Evolutionary conservation across 2,113 vertebrate species (phyloP).

Genomic region (Colinus virginianus): DNA sequence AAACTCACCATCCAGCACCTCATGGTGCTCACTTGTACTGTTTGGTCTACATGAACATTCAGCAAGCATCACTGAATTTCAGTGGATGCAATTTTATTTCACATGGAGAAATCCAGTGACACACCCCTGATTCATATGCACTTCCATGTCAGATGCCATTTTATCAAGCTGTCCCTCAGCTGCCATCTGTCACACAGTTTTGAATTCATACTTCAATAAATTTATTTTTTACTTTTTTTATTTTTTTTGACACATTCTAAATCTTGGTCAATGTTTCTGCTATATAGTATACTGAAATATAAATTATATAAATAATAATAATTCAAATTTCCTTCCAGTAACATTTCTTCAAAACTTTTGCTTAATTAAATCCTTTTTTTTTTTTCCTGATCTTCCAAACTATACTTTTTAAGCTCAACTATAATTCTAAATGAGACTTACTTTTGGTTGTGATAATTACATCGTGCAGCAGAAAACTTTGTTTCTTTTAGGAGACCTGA

Average conservation of each 20-base stretch:
- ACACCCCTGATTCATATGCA: too few species aligned
- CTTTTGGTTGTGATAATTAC: neutral
- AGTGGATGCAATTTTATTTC: too few species aligned
- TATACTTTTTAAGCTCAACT: neutral
- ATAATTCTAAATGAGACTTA: neutral
- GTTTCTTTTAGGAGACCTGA: neutral
- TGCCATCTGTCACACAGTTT: neutral
- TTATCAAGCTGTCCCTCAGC: too few species aligned
- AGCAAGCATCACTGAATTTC: too few species aligned
- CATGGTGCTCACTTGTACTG: too few species aligned
- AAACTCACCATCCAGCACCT: too few species aligned
- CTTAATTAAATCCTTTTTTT: neutral
- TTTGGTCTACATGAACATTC: too few species aligned
- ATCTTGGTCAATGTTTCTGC: neutral
- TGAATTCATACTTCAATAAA: neutral
- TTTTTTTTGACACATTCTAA: neutral
- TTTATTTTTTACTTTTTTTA: neutral
- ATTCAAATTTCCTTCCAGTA: neutral
- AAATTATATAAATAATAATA: neutral
- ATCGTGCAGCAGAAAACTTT: neutral
- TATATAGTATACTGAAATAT: neutral
- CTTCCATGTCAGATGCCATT: too few species aligned
- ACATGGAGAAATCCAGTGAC: too few species aligned
- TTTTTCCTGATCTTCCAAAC: neutral
- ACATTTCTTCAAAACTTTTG: neutral